These are phyloP conservation scores for Drosophila ironensis DNA, from an alignment of 1,140 invertebrate species.

Conservation along the genomic window DNA sequence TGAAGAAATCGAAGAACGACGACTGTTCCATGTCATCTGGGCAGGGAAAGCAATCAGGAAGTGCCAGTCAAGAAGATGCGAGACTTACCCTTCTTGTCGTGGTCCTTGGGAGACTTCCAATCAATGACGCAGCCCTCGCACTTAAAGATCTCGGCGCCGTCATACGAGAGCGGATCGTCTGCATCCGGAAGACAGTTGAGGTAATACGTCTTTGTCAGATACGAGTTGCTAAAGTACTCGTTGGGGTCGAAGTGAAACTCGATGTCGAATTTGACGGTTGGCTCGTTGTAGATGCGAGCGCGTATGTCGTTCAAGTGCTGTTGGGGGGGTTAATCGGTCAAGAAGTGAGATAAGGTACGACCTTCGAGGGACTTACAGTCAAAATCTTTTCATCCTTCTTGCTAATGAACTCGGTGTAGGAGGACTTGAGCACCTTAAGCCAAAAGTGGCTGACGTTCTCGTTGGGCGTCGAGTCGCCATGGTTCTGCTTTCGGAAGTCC, in stretches of 20 bases:
- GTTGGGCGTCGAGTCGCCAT: constrained; percentile 42
- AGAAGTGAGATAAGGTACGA: background rate
- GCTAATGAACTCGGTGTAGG: constrained; percentile 89
- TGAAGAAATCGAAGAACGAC: constrained; percentile 97
- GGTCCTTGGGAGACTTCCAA: constrained; percentile 89
- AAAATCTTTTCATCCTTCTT: constrained; percentile 92
- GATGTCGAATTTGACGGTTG: constrained; percentile 86
- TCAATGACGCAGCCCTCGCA: constrained; percentile 86
- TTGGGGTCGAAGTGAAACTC: constrained; percentile 95
- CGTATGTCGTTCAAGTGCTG: constrained; percentile 55
- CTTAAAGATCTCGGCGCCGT: constrained; percentile 95
- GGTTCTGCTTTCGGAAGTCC: constrained; percentile 56
- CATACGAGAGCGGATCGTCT: constrained; percentile 93
- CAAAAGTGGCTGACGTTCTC: constrained; percentile 94
- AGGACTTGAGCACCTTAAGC: constrained; percentile 93
- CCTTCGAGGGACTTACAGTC: constrained; percentile 82
- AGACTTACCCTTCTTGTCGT: constrained; percentile 93
- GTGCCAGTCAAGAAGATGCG: no score
- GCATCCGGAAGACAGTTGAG: constrained; percentile 92
- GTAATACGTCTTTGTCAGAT: constrained; percentile 94
- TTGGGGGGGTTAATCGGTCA: no score
- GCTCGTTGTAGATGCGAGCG: constrained; percentile 46
- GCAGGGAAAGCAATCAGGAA: no score
- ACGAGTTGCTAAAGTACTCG: constrained; percentile 93
- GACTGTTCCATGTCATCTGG: constrained; percentile 11